Base-by-base conservation (phyloP, 1,140 invertebrate genomes). In the Macrocentrus cingulum region DNA sequence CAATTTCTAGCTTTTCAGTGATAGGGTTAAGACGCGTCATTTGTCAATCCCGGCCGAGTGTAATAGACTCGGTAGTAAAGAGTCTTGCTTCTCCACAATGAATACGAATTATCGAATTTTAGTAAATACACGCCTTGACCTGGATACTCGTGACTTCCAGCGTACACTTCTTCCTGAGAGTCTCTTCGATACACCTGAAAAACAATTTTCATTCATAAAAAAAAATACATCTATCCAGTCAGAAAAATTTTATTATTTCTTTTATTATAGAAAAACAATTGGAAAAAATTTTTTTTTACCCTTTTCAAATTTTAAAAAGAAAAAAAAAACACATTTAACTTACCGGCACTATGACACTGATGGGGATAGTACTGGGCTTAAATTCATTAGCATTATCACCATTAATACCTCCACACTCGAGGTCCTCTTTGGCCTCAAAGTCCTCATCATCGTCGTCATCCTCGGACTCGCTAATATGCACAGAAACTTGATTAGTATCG, bases 91-190 rank as follows among this genome's bases (percentile, higher is more conserved):
- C 98, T 87, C 97, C 97, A 99, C 53, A 99, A 81, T 37, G 95
- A 98, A 80, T 98, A 99, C 0, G 95, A 97, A 81, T 99, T 99
- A 81, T 99, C 97, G 80, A 99, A 99, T 82, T 99, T 99, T 6
- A 99, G 83, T 72, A 99, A 81, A 81, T 99, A 99, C 32, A 99
- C 92, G 32, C 98, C 97, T 75, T 94, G 88, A 15, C 93, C 97
- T 2, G 98, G 97, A 81, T 99, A 99, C 19, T 87, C 83, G 80
- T 99, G 98, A 64, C 91, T 95, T 6, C 97, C 97, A 39, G 94
- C 95, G 71, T 98, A 98, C 0, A 99, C 94, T 83, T 99, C 95
- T 71, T 91, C 87, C 68, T 98, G 96, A 65, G 93, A 95, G 79
- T 99, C 96, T 61, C 97, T 85, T 70, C 98, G 85, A 78, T 93